phyloP scores from a whole-genome alignment of 2,888 invertebrate genomes.

The Drosophila bunnanda region DNA sequence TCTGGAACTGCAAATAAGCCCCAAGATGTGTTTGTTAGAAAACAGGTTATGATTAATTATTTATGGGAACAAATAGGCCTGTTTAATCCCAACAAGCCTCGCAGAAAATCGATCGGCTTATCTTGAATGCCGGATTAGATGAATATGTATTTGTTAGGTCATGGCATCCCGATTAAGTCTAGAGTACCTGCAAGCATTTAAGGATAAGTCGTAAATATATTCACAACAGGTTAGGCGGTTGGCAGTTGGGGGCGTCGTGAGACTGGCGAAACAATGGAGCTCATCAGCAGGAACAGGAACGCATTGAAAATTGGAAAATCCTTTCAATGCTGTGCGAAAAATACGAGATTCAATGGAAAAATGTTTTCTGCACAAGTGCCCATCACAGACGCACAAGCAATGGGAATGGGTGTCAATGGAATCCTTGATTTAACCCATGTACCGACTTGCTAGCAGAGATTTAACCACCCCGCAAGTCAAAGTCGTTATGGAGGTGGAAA shows the following conservation, averaged over 20 bases:
- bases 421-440: slow-evolving; percentile 38
- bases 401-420: slow-evolving; percentile 28
- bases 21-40: neutral
- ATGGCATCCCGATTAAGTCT: slow-evolving; percentile 5
- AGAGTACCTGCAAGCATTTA: slow-evolving; percentile 7
- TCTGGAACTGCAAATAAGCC: neutral
- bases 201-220: slow-evolving; percentile 51
- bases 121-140: neutral
- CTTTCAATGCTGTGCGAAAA: slow-evolving; percentile 47
- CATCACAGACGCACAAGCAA: slow-evolving; percentile 15
- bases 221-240: slow-evolving; percentile 27
- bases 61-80: neutral
- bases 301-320: slow-evolving; percentile 74
- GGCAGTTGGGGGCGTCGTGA: neutral
- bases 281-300: slow-evolving; percentile 69
- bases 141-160: neutral
- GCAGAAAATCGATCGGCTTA: neutral
- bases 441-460: slow-evolving; percentile 20
- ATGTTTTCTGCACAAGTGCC: slow-evolving; percentile 42
- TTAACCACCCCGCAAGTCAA: slow-evolving; percentile 5
- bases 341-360: slow-evolving; percentile 50
- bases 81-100: neutral
- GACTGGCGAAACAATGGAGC: slow-evolving; percentile 66
- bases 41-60: slow-evolving; percentile 1
- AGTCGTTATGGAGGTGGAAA: slow-evolving; percentile 10